A percentile compares a stretch with the other conserved stretches of the same genome.
phyloP scores from a whole-genome alignment of 1,140 invertebrate species.

The Triops cancriformis region DNA sequence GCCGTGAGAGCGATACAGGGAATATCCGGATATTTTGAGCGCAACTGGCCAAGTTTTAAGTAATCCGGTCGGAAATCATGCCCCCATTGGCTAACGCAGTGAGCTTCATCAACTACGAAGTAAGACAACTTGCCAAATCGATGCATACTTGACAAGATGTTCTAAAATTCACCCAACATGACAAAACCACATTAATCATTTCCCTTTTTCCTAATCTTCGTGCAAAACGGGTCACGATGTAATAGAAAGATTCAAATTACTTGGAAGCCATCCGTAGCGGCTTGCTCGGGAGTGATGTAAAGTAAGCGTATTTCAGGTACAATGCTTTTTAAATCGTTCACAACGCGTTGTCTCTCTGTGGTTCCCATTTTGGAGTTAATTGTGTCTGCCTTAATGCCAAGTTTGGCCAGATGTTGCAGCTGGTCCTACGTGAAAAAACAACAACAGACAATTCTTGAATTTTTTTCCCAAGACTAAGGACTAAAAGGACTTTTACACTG shows the following conservation, averaged over 20 bases:
- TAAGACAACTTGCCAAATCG: slow-evolving; percentile 48
- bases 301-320: slow-evolving; percentile 66
- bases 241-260: slow-evolving; percentile 31
- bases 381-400: slow-evolving; percentile 67
- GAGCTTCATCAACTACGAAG: slow-evolving; percentile 85
- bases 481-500: slow-evolving; percentile 41
- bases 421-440: slow-evolving; percentile 40
- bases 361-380: slow-evolving; percentile 76
- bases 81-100: slow-evolving; percentile 96
- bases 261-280: slow-evolving; percentile 65
- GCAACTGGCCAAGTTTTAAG: slow-evolving; percentile 67
- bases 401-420: slow-evolving; percentile 45
- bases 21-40: slow-evolving; percentile 57
- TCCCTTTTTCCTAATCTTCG: neutral
- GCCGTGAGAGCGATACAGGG: slow-evolving; percentile 90
- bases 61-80: slow-evolving; percentile 96
- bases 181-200: slow-evolving; percentile 1
- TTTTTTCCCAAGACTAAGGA: neutral
- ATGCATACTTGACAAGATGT: slow-evolving; percentile 40
- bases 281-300: slow-evolving; percentile 88
- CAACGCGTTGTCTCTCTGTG: slow-evolving; percentile 61
- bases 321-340: slow-evolving; percentile 59
- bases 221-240: slow-evolving; percentile 19
- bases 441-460: neutral
- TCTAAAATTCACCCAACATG: slow-evolving; percentile 33